Evolutionary conservation across 2,113 vertebrate genomes (phyloP), one percentile per base, ranked within the genome.

Genomic region (Balaeniceps rex): DNA sequence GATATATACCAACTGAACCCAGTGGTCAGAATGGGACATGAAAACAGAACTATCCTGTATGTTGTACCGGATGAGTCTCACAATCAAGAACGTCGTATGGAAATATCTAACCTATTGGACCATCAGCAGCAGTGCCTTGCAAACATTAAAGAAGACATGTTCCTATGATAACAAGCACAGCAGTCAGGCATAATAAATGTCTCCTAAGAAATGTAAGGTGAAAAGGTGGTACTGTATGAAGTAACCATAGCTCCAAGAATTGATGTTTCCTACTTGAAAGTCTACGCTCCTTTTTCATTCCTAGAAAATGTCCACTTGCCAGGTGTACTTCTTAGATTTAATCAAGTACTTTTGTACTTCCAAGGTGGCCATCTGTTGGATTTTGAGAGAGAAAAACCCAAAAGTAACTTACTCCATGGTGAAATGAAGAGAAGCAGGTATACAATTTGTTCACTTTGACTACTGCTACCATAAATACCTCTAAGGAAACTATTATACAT

Each of bases 361-460:
- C 21, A 88, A 88, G 60, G 58, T 94, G 51, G 82, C 86, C 69
- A 82, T 77, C 49, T 77, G 52, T 95, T 60, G 25, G 63, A 72
- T 91, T 97, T 88, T 76, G 49, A 93, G 92, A 96, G 70, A 93
- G 46, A 75, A 93, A 95, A 96, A 44, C 26, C 36, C 72, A 10
- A 47, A 78, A 70, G 26, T 44, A 93, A 96, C 66, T 85, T 83
- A 77, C 9, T 10, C 47, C 51, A 83, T 57, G 49, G 78, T 66
- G 76, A 98, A 97, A 97, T 89, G 61, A 94, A 96, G 69, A 90
- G 19, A 79, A 96, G n/a, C 3, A 80, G 46, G 11, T 26, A 74
- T 44, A 65, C 5, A 58, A 15, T 16, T 69, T 63, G 18, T 66
- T 77, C 36, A 38, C 36, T 88, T 79, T 60, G 38, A 83, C n/a